Conservation (phyloP, 1,140 invertebrate genomes). For the Wiebesia pumilae region DNA sequence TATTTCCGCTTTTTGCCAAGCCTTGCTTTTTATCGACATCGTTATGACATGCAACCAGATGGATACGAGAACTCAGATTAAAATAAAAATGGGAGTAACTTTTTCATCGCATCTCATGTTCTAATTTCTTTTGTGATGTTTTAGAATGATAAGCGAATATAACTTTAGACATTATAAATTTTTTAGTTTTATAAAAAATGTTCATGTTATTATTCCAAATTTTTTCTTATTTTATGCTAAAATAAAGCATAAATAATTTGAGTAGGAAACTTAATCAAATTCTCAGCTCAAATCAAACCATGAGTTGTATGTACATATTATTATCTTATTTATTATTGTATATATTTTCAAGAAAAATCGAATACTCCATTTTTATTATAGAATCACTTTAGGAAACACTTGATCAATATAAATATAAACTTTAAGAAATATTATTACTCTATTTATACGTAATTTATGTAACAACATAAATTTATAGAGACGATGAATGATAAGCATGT, state of each 20-base stretch:
- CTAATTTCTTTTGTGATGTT: background rate
- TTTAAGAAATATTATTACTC: background rate
- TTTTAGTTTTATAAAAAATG: background rate
- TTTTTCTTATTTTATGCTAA: background rate
- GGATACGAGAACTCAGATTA: background rate
- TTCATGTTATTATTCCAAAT: background rate
- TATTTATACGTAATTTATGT: background rate
- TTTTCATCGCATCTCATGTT: background rate
- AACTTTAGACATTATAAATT: background rate
- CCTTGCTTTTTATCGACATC: background rate
- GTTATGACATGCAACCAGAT: background rate
- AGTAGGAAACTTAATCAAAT: background rate
- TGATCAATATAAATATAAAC: background rate
- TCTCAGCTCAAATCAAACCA: background rate
- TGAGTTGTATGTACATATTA: background rate
- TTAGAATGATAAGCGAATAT: background rate
- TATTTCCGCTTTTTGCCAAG: conserved; percentile 11
- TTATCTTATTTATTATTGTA: background rate
- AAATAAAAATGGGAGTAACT: background rate
- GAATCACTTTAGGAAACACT: background rate
- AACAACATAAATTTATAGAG: background rate
- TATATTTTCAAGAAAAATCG: background rate
- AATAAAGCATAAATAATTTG: background rate
- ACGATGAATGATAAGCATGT: background rate
- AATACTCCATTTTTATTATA: background rate